Evolutionary conservation across 2,797 vertebrate species (phyloP), one percentile per base, ranked within the genome.

Genomic region (Pipistrellus nathusii): DNA sequence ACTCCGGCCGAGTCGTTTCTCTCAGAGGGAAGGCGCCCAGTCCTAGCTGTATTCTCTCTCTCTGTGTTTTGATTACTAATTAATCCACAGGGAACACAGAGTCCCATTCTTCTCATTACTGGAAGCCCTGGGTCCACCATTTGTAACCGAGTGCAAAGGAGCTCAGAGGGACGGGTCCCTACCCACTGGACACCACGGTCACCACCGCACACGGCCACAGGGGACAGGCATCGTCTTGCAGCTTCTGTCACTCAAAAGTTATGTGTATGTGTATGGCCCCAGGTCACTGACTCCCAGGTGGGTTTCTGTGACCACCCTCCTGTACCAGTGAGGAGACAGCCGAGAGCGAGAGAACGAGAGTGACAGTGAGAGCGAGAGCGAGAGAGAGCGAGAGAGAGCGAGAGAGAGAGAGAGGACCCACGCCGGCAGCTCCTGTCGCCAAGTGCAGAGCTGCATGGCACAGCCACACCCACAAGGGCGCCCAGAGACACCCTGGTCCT

Each of bases 1-100:
- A 3, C 2, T 72, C 32, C 15, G 59, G 62, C 72, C 27, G 68
- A 27, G 15, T 6, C n/a, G 27, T 44, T 90, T 76, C 32, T 88
- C 44, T n/a, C 5, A 44, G 32, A 87, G 30, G 30, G 46, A 89
- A 81, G 51, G 8, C 32, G 6, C 23, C 53, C 2, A 0, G 27
- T 17, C 59, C 53, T 44, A 21, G 55, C 51, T 77, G 53, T 85
- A 30, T 82, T 93, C 77, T 93, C 76, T 32, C 32, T 32, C 32
- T 81, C 86, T 11, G 32, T 71, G 86, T 90, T 89, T 82, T 85
- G 84, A 88, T 85, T 90, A 83, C 90, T 97, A 97, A 97, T 94
- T 96, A 96, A 91, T 88, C 95, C 93, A 80, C 80, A 92, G 96
- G 80, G 96, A 85, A 85, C 35, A n/a, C 80, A n/a, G 57, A 3